These are phyloP conservation scores for Siniperca chuatsi DNA, from an alignment of 2,113 vertebrate species.

Conservation along the genomic window DNA sequence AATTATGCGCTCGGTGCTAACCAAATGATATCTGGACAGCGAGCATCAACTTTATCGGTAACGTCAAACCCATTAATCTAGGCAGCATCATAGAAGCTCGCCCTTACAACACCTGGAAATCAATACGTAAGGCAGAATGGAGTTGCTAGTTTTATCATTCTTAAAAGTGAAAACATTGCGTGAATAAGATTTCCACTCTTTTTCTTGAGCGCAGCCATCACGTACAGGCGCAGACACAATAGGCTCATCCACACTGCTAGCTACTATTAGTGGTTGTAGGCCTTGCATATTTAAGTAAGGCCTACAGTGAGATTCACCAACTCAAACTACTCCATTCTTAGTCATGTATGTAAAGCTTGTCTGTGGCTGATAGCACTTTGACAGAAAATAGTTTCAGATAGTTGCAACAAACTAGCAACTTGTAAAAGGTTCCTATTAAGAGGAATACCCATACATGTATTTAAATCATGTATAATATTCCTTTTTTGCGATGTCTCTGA, in stretches of 20 bases:
- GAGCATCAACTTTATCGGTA: constrained; percentile 2
- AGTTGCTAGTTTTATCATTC: not conserved
- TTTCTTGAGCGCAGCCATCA: not conserved
- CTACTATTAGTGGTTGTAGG: constrained; percentile 29
- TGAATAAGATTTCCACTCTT: not conserved
- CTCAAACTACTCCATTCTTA: constrained; percentile 1
- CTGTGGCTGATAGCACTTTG: not conserved
- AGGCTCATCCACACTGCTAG: constrained; percentile 19
- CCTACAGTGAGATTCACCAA: constrained; percentile 35
- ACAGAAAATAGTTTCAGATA: not conserved
- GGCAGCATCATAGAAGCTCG: no score
- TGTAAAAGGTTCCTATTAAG: not conserved
- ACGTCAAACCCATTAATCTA: not conserved
- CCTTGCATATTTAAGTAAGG: constrained; percentile 46
- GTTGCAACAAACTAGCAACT: not conserved
- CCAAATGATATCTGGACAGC: not conserved
- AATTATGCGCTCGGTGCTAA: not conserved
- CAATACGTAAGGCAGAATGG: no score
- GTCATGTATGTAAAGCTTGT: not conserved
- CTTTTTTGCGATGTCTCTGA: not conserved
- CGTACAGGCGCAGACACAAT: constrained; percentile 22
- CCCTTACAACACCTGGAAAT: not conserved
- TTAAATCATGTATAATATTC: not conserved
- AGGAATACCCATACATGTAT: not conserved
- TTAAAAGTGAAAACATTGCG: not conserved